Conservation (phyloP, 2,797 vertebrate genomes). For the Cetoscarus ocellatus region DNA sequence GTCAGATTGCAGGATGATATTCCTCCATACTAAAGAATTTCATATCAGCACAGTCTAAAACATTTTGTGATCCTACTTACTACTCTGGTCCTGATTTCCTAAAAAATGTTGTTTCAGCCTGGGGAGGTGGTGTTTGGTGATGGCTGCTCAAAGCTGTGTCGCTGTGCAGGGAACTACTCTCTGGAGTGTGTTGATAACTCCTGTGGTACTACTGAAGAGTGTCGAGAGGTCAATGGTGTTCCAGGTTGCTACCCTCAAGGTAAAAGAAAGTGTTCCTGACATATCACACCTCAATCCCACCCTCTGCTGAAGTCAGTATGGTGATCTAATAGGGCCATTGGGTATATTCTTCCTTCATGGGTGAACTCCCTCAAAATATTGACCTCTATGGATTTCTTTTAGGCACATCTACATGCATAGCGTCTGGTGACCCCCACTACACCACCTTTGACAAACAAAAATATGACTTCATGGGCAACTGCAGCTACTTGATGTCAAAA, state of each 20-base stretch:
- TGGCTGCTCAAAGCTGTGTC: conserved; percentile 82
- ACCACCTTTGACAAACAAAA: conserved; percentile 81
- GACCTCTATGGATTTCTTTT: background rate
- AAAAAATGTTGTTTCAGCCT: conserved; percentile 55
- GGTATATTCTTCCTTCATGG: background rate
- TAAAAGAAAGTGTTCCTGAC: conserved; percentile 32
- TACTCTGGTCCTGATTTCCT: background rate
- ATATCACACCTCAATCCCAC: background rate
- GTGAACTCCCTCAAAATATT: background rate
- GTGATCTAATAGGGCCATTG: background rate
- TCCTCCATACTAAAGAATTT: background rate
- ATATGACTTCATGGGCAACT: conserved; percentile 88
- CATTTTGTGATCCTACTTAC: no score
- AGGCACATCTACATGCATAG: conserved; percentile 80
- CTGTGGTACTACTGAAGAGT: conserved; percentile 83
- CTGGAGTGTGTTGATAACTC: conserved; percentile 82
- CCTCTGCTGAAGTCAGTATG: background rate
- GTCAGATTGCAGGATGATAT: conserved; percentile 49
- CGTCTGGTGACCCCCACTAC: conserved; percentile 85
- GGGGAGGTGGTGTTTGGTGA: conserved; percentile 78
- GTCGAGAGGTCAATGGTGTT: conserved; percentile 75
- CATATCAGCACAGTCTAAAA: background rate
- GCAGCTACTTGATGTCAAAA: conserved; percentile 84
- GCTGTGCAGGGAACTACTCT: conserved; percentile 84
- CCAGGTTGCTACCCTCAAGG: conserved; percentile 84